A percentile compares a stretch with the other conserved stretches of the same genome.
phyloP scores from a whole-genome alignment of 2,113 vertebrate genomes.

The Zingel zingel region DNA sequence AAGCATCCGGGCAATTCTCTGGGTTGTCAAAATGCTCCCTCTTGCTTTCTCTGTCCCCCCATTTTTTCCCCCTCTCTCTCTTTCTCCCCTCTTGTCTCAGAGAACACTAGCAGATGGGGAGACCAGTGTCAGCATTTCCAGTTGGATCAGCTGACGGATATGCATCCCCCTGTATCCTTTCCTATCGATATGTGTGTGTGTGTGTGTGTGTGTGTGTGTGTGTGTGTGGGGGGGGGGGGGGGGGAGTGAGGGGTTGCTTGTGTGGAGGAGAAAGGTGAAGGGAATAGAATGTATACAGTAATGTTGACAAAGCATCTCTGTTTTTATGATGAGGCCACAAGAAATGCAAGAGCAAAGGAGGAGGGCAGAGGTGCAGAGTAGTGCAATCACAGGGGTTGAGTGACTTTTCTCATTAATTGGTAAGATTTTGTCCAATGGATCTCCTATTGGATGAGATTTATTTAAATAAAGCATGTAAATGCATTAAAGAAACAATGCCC shows the following conservation, averaged over 20 bases:
- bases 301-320: constrained; percentile 59
- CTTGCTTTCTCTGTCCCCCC: constrained; percentile 21
- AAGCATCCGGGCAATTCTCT: constrained; percentile 67
- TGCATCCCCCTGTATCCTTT: constrained; percentile 66
- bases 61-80: not conserved
- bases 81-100: constrained; percentile 18
- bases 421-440: not conserved
- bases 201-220: constrained; percentile 36
- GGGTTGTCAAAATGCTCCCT: constrained; percentile 55
- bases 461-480: not conserved
- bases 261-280: constrained; percentile 59
- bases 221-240: too few species aligned
- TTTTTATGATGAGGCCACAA: constrained; percentile 61
- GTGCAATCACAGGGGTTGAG: not conserved
- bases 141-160: constrained; percentile 77
- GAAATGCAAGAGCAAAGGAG: constrained; percentile 34
- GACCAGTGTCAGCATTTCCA: constrained; percentile 73
- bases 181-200: constrained; percentile 45
- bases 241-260: not conserved
- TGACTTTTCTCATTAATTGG: not conserved
- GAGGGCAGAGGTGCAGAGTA: not conserved
- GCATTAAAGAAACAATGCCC: not conserved
- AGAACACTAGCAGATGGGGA: constrained; percentile 59
- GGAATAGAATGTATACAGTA: constrained; percentile 52
- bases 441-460: not conserved